Conservation (phyloP, 2,888 invertebrate genomes). For the Calameuta idolon region DNA sequence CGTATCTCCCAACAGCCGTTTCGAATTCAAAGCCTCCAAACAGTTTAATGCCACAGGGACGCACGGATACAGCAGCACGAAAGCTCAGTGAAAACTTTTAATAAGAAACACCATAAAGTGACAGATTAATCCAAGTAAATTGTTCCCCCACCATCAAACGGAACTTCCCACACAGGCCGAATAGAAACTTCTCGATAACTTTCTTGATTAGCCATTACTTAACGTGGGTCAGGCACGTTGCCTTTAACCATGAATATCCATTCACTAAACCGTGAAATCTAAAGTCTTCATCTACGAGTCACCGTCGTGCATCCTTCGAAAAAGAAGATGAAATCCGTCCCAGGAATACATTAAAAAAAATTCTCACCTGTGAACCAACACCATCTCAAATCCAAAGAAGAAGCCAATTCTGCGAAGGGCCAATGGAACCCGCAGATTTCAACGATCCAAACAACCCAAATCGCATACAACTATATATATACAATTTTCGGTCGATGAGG, state of each 20-base stretch:
- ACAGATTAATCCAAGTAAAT: not conserved
- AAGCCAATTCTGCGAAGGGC: not conserved
- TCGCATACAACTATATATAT: not conserved
- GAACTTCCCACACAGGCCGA: not conserved
- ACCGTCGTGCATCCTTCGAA: not conserved
- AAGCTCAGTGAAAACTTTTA: not conserved
- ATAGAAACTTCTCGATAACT: not conserved
- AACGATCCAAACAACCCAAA: not conserved
- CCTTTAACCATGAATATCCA: not conserved
- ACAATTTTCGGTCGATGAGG: not conserved
- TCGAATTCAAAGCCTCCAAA: not conserved
- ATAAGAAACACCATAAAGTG: not conserved
- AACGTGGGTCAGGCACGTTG: not conserved
- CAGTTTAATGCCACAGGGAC: not conserved
- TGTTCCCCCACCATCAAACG: not conserved
- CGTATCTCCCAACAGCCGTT: not conserved
- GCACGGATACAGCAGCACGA: not conserved
- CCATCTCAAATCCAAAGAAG: not conserved
- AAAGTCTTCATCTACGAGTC: not conserved
- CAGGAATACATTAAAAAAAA: not conserved
- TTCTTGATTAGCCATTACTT: not conserved
- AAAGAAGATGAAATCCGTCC: not conserved
- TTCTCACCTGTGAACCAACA: not conserved
- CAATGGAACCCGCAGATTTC: not conserved
- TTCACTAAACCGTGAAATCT: not conserved